These are phyloP conservation scores for Phortica variegata DNA, from an alignment of 1,140 invertebrate species.

Conservation along the genomic window DNA sequence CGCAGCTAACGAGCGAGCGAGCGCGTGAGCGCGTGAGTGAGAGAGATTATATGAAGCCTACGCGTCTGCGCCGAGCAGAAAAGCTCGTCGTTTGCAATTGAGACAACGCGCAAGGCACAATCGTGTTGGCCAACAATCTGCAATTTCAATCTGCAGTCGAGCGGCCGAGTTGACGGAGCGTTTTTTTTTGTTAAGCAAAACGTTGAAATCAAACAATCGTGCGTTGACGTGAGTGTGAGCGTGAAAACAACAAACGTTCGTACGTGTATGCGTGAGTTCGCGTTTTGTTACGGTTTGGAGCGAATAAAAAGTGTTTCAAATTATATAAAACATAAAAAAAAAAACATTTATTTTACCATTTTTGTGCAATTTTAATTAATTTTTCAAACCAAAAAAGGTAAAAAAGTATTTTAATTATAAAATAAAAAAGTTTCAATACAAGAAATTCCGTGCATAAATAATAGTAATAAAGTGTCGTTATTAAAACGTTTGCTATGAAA, in stretches of 20 bases:
- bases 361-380: background rate
- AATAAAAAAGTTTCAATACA: background rate
- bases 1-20: slow-evolving; percentile 40
- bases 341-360: slow-evolving; percentile 6
- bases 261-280: too few species aligned
- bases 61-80: too few species aligned
- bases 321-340: background rate
- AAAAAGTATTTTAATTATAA: background rate
- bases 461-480: too few species aligned
- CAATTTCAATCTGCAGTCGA: slow-evolving; percentile 56
- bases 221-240: slow-evolving; percentile 37
- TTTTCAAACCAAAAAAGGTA: background rate
- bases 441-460: slow-evolving; percentile 5
- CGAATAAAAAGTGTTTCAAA: slow-evolving; percentile 5
- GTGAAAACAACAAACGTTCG: slow-evolving; percentile 25
- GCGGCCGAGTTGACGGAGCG: slow-evolving; percentile 52
- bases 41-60: slow-evolving; percentile 5
- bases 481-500: too few species aligned
- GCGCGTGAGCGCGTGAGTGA: slow-evolving; percentile 23
- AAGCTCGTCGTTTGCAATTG: too few species aligned
- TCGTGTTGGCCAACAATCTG: slow-evolving; percentile 50
- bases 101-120: slow-evolving; percentile 20
- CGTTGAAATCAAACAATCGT: slow-evolving; percentile 11
- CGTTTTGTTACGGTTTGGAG: slow-evolving; percentile 1
- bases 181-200: slow-evolving; percentile 28